Evolutionary conservation across 2,113 vertebrate species (phyloP).

Genomic region (Crotalus viridis): DNA sequence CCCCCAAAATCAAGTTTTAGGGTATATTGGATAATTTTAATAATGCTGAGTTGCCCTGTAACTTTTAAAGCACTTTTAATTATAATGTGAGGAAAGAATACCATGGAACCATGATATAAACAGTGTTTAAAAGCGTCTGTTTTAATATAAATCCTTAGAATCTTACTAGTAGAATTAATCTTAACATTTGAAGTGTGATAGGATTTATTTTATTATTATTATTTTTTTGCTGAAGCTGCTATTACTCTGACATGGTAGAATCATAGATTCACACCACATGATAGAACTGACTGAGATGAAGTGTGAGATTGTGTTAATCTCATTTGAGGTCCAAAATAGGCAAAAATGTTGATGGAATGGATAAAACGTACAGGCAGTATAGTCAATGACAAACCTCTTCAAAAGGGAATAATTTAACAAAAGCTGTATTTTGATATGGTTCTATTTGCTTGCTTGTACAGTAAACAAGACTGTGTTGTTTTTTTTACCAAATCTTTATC

Average conservation of each 20-base stretch:
- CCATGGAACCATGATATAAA: slow-evolving; percentile 62
- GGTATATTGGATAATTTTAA: slow-evolving; percentile 64
- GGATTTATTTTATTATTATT: slow-evolving; percentile 68
- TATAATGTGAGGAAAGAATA: slow-evolving; percentile 57
- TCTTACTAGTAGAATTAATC: slow-evolving; percentile 68
- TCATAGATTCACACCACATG: slow-evolving; percentile 61
- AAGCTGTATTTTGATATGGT: slow-evolving; percentile 74
- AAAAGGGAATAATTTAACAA: slow-evolving; percentile 62
- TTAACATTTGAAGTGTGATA: slow-evolving; percentile 66
- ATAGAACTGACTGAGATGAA: slow-evolving; percentile 62
- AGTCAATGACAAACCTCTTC: slow-evolving; percentile 67
- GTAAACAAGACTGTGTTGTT: slow-evolving; percentile 71
- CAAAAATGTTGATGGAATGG: slow-evolving; percentile 55
- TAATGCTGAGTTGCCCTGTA: slow-evolving; percentile 72
- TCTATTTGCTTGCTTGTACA: slow-evolving; percentile 73
- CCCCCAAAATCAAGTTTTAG: slow-evolving; percentile 63
- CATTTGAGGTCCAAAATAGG: slow-evolving; percentile 56
- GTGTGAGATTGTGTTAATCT: slow-evolving; percentile 52
- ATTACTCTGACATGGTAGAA: slow-evolving; percentile 71
- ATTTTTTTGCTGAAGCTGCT: slow-evolving; percentile 74
- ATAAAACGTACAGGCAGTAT: slow-evolving; percentile 65
- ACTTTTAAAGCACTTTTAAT: slow-evolving; percentile 77
- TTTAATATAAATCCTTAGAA: slow-evolving; percentile 67
- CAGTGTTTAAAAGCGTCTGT: slow-evolving; percentile 65
- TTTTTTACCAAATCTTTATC: slow-evolving; percentile 75